A percentile compares a stretch with the other conserved stretches of the same genome.
Evolutionary conservation across 2,113 vertebrate species (phyloP).

Genomic region (Nansenia antarctica): DNA sequence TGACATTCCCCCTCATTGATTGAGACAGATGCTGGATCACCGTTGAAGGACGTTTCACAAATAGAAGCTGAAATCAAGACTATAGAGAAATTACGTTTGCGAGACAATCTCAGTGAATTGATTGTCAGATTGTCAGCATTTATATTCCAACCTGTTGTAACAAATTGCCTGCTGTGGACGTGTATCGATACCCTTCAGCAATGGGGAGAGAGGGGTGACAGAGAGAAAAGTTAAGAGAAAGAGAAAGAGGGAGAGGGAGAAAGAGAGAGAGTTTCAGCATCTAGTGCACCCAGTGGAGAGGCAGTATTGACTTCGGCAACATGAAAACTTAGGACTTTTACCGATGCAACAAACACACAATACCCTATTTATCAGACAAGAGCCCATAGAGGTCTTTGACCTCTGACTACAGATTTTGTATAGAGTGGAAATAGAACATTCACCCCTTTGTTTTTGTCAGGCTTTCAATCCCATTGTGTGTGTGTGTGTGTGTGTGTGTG

Average conservation of each 20-base stretch:
- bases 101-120: constrained; percentile 52
- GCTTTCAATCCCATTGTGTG: neutral
- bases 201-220: constrained; percentile 32
- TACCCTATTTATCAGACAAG: constrained; percentile 55
- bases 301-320: constrained; percentile 47
- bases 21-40: constrained; percentile 36
- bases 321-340: constrained; percentile 60
- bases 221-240: constrained; percentile 6
- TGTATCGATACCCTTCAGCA: constrained; percentile 57
- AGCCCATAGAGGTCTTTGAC: constrained; percentile 55
- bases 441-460: constrained; percentile 45
- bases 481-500: neutral
- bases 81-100: constrained; percentile 52
- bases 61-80: constrained; percentile 56
- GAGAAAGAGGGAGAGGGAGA: constrained; percentile 30
- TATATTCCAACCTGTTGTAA: constrained; percentile 54
- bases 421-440: constrained; percentile 51
- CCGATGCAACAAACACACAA: constrained; percentile 54
- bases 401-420: constrained; percentile 65
- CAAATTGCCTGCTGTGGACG: constrained; percentile 56
- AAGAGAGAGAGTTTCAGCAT: constrained; percentile 13
- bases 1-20: constrained; percentile 37
- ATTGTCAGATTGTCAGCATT: constrained; percentile 65
- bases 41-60: constrained; percentile 29
- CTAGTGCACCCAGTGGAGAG: constrained; percentile 17